These are phyloP conservation scores for Amiota minor DNA, from an alignment of 2,888 invertebrate species.

Conservation along the genomic window DNA sequence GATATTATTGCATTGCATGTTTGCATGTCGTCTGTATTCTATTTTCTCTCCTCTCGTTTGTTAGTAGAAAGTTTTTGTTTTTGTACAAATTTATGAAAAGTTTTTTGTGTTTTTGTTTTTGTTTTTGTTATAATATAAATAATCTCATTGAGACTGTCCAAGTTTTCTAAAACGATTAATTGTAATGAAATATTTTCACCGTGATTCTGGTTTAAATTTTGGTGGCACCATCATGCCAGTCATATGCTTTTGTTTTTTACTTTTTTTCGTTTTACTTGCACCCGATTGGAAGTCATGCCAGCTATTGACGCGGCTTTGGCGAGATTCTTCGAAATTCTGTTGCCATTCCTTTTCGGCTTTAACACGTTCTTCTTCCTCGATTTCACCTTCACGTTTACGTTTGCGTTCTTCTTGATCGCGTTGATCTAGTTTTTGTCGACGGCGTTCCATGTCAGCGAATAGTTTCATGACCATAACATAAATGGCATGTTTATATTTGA, in stretches of 20 bases:
- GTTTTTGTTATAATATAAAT: background rate
- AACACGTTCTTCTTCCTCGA: slow-evolving; percentile 91
- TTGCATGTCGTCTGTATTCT: too few species aligned
- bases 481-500: slow-evolving; percentile 90
- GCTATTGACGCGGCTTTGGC: slow-evolving; percentile 92
- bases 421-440: slow-evolving; percentile 88
- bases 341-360: slow-evolving; percentile 97
- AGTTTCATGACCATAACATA: slow-evolving; percentile 99
- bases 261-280: slow-evolving; percentile 77
- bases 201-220: slow-evolving; percentile 93
- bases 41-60: background rate
- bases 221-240: slow-evolving; percentile 88
- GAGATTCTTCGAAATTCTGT: slow-evolving; percentile 97
- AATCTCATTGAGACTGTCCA: slow-evolving; percentile 19
- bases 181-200: slow-evolving; percentile 74
- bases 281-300: slow-evolving; percentile 93
- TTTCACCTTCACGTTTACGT: slow-evolving; percentile 93
- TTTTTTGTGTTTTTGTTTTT: too few species aligned
- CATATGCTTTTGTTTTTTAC: slow-evolving; percentile 86
- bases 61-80: slow-evolving; percentile 5
- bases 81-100: background rate
- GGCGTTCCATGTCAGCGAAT: slow-evolving; percentile 95
- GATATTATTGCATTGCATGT: too few species aligned
- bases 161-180: slow-evolving; percentile 29
- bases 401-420: slow-evolving; percentile 95